Evolutionary conservation across 2,113 vertebrate species (phyloP).

Genomic region (Bos taurus): DNA sequence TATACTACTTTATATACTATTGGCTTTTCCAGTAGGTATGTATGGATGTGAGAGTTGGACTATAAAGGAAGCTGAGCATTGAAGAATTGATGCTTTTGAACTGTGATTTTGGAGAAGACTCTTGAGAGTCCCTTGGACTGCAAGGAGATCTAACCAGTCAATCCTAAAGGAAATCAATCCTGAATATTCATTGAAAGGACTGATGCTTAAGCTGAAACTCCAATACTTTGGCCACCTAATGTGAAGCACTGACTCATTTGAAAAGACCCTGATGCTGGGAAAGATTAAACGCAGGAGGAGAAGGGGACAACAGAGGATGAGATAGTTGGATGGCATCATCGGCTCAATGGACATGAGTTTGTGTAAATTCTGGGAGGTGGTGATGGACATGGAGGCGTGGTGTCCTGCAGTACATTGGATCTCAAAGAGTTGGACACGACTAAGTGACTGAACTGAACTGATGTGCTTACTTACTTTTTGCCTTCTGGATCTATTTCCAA

Average conservation of each 20-base stretch:
- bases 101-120: not conserved
- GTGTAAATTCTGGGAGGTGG: not conserved
- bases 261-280: not conserved
- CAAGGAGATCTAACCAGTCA: not conserved
- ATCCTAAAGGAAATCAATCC: not conserved
- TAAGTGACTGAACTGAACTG: not conserved
- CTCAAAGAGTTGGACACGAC: not conserved
- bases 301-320: not conserved
- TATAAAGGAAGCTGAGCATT: not conserved
- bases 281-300: accelerated
- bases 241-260: not conserved
- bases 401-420: not conserved
- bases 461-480: not conserved
- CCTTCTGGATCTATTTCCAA: not conserved
- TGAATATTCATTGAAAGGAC: not conserved
- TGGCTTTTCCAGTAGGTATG: not conserved
- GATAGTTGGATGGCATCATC: not conserved
- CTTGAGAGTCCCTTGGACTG: not conserved
- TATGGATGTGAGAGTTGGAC: not conserved
- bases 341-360: not conserved
- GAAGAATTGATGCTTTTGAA: not conserved
- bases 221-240: not conserved
- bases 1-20: not conserved
- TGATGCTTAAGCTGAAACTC: not conserved
- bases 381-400: not conserved